Base-by-base conservation (phyloP, 92 coral and sea anemone genomes). In the Umimayanthus kanabou region DNA sequence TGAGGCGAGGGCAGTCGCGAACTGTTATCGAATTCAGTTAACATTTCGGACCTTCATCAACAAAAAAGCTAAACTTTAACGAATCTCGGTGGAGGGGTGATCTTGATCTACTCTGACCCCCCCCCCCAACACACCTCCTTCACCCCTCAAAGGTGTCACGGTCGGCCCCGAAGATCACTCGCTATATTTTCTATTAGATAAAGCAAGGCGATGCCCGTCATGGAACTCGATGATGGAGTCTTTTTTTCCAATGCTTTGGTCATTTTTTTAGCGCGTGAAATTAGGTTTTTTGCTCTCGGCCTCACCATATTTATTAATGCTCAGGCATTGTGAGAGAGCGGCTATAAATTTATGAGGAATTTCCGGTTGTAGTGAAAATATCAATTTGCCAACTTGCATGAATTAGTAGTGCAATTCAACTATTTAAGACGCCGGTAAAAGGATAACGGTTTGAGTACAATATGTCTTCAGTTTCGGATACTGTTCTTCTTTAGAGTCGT, bases 221-320 rank as follows among this genome's bases (percentile, higher is more conserved):
- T 43, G 67, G 57, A 13, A 84, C 76, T 29, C 40, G 40, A 28
- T 75, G 29, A 55, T 80, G 80, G 79, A 89, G 10, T 6, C n/a
- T 80, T 1, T 77, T 61, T 61, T 25, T 45, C 33, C 47, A 23
- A n/a, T 81, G 47, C 57, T 65, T 25, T 58, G 73, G 47, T 16
- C 39, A 13, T 11, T 18, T 82, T 82, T 23, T 45, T 28, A 42
- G 77, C 65, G 87, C 78, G 78, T 72, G 67, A 69, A 83, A 39
- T 69, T 45, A 69, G 72, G 49, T 9, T 9, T 78, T 70, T 83
- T 69, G 61, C 87, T 71, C 78, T 47, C 77, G 66, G 47, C 43
- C 64, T 25, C 64, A 9, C 25, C 39, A 23, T 83, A 83, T 83
- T 83, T 83, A 83, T 83, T 83, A 70, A 83, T 78, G 66, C 82